Percentiles rank a stretch among this genome's conserved stretches.
Evolutionary conservation across 1,140 invertebrate genomes (phyloP).

Genomic region (Tribolium castaneum): DNA sequence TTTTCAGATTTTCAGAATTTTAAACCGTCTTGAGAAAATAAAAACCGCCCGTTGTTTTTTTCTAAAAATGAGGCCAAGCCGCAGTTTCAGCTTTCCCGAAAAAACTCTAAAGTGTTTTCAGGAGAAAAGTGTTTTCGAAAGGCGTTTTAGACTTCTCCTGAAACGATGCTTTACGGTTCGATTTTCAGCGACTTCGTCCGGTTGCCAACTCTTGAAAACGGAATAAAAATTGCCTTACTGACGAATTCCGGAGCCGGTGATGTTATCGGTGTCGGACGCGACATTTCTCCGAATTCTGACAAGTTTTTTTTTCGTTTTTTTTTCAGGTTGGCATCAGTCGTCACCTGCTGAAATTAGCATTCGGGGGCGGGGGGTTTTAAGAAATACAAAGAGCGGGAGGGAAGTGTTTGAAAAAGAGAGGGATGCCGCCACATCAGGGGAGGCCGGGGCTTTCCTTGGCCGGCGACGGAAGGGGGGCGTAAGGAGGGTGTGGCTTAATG

Average conservation of each 20-base stretch:
- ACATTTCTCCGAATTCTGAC: neutral
- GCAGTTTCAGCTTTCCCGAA: neutral
- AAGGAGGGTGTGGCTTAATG: slow-evolving; percentile 57
- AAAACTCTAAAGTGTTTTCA: neutral
- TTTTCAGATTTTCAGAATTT: too few species aligned
- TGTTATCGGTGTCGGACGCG: neutral
- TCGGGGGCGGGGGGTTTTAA: neutral
- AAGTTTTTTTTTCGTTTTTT: neutral
- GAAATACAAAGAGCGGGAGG: neutral
- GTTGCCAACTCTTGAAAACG: neutral
- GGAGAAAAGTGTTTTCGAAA: neutral
- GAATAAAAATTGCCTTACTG: slow-evolving; percentile 25
- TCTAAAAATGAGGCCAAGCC: neutral
- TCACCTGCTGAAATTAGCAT: neutral
- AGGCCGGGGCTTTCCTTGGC: slow-evolving; percentile 45
- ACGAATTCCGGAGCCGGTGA: neutral
- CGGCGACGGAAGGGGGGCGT: slow-evolving; percentile 37
- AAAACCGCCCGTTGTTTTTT: neutral
- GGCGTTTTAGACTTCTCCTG: neutral
- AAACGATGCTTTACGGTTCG: neutral
- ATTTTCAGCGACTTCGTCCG: neutral
- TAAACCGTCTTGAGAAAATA: too few species aligned
- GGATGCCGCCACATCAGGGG: slow-evolving; percentile 37
- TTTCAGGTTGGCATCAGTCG: neutral
- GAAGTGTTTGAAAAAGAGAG: slow-evolving; percentile 16